These are phyloP conservation scores for Halcyon malimbica DNA, from an alignment of 2,113 vertebrate species.

Conservation along the genomic window DNA sequence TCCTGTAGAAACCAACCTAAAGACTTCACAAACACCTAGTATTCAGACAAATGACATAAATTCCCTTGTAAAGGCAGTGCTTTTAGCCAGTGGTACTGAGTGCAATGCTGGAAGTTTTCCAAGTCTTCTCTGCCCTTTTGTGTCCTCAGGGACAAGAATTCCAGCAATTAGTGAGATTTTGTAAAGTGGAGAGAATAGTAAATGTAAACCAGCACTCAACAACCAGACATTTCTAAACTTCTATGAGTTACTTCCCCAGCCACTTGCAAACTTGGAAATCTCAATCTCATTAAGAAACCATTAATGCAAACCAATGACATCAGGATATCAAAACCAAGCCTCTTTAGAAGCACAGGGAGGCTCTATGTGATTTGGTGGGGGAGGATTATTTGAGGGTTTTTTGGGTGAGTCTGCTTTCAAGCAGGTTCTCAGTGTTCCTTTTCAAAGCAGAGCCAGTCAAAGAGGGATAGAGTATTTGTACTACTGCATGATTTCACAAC, in stretches of 20 bases:
- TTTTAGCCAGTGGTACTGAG: not conserved
- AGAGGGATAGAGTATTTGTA: not conserved
- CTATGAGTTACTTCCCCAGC: not conserved
- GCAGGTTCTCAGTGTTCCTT: not conserved
- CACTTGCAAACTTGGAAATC: not conserved
- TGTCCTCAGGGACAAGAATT: not conserved
- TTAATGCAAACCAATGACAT: not conserved
- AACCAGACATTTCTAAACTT: not conserved
- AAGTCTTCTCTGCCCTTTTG: not conserved
- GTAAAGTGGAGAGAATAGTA: not conserved
- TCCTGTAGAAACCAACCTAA: not conserved
- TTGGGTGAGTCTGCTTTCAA: not conserved
- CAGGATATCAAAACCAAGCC: not conserved
- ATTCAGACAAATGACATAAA: not conserved
- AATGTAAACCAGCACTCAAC: not conserved
- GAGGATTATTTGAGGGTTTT: not conserved
- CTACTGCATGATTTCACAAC: not conserved
- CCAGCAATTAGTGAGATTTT: not conserved
- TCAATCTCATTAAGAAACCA: not conserved
- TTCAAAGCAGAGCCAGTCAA: not conserved
- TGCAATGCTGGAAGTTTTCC: not conserved
- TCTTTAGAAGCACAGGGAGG: not conserved
- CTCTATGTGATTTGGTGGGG: fast-evolving
- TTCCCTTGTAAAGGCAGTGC: not conserved
- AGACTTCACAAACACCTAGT: not conserved